Percentiles rank a stretch among this genome's conserved stretches.
phyloP scores from a whole-genome alignment of 2,113 vertebrate genomes.

The Prietella phreatophila region DNA sequence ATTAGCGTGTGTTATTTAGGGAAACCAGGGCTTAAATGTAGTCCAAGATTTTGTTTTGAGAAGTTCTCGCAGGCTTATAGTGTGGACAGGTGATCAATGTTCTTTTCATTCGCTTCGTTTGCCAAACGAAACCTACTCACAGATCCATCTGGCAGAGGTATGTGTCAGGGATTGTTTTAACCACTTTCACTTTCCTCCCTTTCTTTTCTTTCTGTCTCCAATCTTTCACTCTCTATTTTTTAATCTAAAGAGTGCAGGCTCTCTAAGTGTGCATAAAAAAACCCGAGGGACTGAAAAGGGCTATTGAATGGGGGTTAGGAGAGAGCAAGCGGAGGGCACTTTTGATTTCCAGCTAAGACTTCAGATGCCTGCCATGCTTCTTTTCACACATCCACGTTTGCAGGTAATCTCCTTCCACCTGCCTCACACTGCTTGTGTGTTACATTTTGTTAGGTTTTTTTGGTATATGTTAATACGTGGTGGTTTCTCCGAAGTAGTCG shows the following conservation, averaged over 20 bases:
- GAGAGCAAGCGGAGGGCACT: constrained; percentile 14
- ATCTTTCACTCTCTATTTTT: constrained; percentile 26
- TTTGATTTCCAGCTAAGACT: constrained; percentile 35
- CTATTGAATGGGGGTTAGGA: constrained; percentile 8
- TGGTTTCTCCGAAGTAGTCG: neutral
- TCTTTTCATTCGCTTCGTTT: constrained; percentile 25
- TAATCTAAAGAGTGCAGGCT: constrained; percentile 31
- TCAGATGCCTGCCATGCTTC: neutral
- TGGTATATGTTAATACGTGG: neutral
- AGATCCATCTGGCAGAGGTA: constrained; percentile 32
- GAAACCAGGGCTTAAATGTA: neutral
- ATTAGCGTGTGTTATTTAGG: neutral
- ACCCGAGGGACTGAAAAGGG: neutral
- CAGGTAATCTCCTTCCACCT: constrained; percentile 31
- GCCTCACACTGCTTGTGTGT: neutral
- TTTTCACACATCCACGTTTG: constrained; percentile 7
- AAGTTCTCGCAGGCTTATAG: neutral
- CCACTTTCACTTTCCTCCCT: constrained; percentile 11
- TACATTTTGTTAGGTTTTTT: neutral
- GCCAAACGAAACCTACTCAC: constrained; percentile 12
- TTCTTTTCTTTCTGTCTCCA: constrained; percentile 13
- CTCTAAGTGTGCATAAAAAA: constrained; percentile 17
- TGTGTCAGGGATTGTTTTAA: constrained; percentile 42
- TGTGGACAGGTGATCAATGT: constrained; percentile 6
- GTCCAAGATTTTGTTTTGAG: neutral